These are phyloP conservation scores for Acipenser ruthenus DNA, from an alignment of 2,797 vertebrate species.

Conservation along the genomic window DNA sequence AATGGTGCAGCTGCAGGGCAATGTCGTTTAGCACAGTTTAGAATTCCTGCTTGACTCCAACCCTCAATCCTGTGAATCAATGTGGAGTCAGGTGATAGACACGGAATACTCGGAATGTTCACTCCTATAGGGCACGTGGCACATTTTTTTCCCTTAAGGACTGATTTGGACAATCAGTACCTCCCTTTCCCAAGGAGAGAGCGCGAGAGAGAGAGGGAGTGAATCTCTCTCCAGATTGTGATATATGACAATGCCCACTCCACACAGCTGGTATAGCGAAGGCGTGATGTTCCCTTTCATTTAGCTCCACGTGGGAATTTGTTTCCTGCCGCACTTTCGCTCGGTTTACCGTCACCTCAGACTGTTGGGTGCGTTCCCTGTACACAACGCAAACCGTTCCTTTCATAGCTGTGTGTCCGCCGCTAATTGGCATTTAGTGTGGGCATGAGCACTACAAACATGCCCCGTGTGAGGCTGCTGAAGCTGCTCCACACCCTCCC, in stretches of 20 bases:
- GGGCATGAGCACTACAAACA: constrained; percentile 55
- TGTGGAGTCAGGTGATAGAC: no score
- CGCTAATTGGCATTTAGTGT: constrained; percentile 51
- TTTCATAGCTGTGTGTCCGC: constrained; percentile 41
- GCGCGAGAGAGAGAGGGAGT: neutral
- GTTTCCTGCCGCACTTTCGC: no score
- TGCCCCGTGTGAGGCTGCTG: constrained; percentile 44
- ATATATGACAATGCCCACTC: constrained; percentile 18
- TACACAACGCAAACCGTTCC: constrained; percentile 29
- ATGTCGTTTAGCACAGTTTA: no score
- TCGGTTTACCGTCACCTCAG: neutral
- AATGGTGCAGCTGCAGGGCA: no score
- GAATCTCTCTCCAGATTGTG: constrained; percentile 17
- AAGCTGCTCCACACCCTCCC: constrained; percentile 48
- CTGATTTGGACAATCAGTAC: constrained; percentile 6
- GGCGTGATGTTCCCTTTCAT: no score
- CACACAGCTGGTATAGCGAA: no score
- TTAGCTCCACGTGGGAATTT: no score
- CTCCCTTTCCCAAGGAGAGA: constrained; percentile 7
- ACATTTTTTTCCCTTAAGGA: constrained; percentile 23
- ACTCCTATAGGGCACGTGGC: no score
- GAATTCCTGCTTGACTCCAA: no score
- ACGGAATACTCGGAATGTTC: no score
- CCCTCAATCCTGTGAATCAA: no score
- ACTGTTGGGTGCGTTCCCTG: constrained; percentile 13